A percentile compares a stretch with the other conserved stretches of the same genome.
Evolutionary conservation across 2,888 invertebrate species (phyloP).

Genomic region (Dynastes tityus): DNA sequence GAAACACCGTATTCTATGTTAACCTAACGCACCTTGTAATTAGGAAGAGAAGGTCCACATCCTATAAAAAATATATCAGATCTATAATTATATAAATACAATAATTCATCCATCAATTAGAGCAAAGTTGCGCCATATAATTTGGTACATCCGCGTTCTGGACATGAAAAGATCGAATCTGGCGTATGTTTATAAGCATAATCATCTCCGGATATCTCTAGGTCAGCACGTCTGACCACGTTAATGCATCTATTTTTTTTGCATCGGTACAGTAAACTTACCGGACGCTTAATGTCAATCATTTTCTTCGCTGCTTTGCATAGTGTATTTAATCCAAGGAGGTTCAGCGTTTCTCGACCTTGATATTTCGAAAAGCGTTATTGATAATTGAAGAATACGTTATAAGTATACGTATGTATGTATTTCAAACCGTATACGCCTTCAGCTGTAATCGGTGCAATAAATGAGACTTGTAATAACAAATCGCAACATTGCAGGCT

Average conservation of each 20-base stretch:
- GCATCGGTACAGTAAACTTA: background rate
- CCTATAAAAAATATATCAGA: slow-evolving; percentile 2
- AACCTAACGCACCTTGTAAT: background rate
- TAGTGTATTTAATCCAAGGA: slow-evolving; percentile 23
- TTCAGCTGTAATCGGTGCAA: slow-evolving; percentile 13
- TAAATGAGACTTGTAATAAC: background rate
- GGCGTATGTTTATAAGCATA: slow-evolving; percentile 1
- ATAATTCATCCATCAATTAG: slow-evolving; percentile 8
- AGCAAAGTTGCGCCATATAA: background rate
- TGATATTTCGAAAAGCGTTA: slow-evolving; percentile 38
- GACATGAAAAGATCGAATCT: background rate
- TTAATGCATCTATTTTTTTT: slow-evolving; percentile 27
- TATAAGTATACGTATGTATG: background rate
- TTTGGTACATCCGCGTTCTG: slow-evolving; percentile 30
- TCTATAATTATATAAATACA: slow-evolving; percentile 11
- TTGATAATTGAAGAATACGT: slow-evolving; percentile 38
- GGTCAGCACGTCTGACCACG: slow-evolving; percentile 34
- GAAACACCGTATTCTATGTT: no score
- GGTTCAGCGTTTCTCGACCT: slow-evolving; percentile 31
- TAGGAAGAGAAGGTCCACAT: background rate
- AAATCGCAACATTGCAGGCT: no score
- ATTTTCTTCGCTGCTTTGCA: slow-evolving; percentile 9
- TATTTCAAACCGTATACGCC: background rate
- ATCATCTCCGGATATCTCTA: slow-evolving; percentile 32
- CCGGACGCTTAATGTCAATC: slow-evolving; percentile 43